phyloP scores from a whole-genome alignment of 2,113 vertebrate species.

The Picathartes gymnocephalus region DNA sequence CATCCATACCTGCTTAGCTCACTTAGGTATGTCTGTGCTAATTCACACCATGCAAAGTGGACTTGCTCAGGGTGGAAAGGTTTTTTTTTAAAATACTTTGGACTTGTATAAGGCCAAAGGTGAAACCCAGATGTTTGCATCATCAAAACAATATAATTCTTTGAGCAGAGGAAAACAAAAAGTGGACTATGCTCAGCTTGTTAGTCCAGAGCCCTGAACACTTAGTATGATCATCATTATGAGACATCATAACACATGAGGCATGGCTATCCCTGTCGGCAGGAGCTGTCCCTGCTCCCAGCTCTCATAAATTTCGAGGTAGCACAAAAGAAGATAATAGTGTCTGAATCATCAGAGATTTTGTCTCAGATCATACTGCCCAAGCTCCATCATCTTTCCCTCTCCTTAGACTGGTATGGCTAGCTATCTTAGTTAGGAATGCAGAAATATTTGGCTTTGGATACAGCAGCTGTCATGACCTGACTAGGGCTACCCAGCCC shows the following conservation, averaged over 20 bases:
- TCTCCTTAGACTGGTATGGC: not conserved
- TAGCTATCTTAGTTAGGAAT: not conserved
- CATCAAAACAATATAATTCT: not conserved
- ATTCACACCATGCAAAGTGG: not conserved
- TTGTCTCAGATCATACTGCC: not conserved
- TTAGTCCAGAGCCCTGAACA: not conserved
- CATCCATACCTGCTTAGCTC: not conserved
- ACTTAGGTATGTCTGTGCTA: not conserved
- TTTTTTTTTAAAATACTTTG: not conserved
- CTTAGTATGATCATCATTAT: accelerated
- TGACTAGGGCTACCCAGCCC: not conserved
- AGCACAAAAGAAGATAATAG: not conserved
- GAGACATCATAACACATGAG: accelerated
- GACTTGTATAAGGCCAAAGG: not conserved
- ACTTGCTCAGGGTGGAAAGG: not conserved
- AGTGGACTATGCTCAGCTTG: not conserved
- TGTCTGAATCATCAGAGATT: not conserved
- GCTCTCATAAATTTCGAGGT: not conserved
- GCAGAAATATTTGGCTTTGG: not conserved
- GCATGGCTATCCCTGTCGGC: accelerated
- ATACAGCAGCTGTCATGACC: not conserved
- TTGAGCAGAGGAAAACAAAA: not conserved
- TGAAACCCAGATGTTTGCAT: not conserved
- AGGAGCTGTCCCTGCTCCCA: not conserved
- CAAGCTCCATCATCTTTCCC: not conserved